Percentiles rank a stretch among this genome's conserved stretches.
phyloP scores from a whole-genome alignment of 2,113 vertebrate species.

The Lanius collurio region DNA sequence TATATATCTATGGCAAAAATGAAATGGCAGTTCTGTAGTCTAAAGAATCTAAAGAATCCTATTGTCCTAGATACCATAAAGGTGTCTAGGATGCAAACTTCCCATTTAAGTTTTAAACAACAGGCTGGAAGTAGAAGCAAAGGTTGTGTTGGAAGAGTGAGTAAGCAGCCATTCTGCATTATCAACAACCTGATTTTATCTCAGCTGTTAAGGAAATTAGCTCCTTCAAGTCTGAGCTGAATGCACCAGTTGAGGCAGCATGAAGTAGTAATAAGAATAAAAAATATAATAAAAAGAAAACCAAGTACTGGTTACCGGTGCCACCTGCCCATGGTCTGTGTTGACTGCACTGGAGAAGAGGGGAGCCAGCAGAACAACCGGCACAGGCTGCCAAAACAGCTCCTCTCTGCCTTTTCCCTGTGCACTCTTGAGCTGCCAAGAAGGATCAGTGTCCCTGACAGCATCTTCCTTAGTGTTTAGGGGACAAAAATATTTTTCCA shows the following conservation, averaged over 20 bases:
- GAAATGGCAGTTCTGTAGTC: neutral
- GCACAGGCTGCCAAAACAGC: neutral
- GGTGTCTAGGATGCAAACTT: neutral
- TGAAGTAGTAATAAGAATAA: neutral
- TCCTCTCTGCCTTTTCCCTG: neutral
- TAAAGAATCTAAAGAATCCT: neutral
- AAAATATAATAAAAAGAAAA: neutral
- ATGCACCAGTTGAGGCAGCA: neutral
- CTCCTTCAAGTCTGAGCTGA: neutral
- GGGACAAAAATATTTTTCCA: neutral
- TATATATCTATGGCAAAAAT: neutral
- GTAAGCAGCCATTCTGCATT: neutral
- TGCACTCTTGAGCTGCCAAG: neutral
- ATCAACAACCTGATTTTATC: neutral
- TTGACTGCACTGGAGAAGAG: neutral
- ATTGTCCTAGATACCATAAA: neutral
- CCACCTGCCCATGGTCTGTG: neutral
- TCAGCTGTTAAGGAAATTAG: neutral
- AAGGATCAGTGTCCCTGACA: neutral
- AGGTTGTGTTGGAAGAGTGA: neutral
- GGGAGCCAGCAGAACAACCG: neutral
- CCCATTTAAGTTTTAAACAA: neutral
- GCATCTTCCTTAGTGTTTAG: neutral
- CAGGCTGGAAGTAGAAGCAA: neutral
- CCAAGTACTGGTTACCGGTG: neutral